Base-by-base conservation (phyloP, 2,113 vertebrate genomes). In the Mirounga angustirostris region DNA sequence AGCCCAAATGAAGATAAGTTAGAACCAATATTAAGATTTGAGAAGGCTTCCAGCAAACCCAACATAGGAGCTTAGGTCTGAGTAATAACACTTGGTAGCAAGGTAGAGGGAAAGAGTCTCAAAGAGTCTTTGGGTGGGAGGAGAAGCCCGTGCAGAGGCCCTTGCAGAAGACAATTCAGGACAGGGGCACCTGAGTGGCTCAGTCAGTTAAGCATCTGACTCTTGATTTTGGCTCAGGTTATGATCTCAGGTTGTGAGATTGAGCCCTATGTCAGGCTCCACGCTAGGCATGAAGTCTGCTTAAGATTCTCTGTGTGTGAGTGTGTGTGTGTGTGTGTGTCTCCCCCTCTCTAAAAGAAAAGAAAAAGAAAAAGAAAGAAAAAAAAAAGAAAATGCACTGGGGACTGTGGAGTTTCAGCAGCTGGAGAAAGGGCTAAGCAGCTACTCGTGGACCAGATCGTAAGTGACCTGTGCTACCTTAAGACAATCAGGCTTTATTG, bases 341-440 rank as follows among this genome's bases (percentile, higher is more conserved):
- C 21, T 24, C 18, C 36, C 65, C 3, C 18, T 69, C n/a, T 69
- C 33, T 19, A 69, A 61, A 26, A 61, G 59, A 69, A 69, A 58
- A 58, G 19, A 56, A 56, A 19, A 56, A n/a, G 33, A 63, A 24
- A 59, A 22, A 21, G 7, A 58, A 58, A 58, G 36, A 12, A 26
- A 18, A n/a, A 16, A 18, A 69, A 69, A 18, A n/a, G 67, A 36
- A 50, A 50, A 30, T 78, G 43, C 26, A 18, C 26, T 26, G 0
- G 1, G 18, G n/a, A 30, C 24, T 33, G 4, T 16, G 12, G 76
- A 52, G 18, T 19, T 43, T 28, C 5, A 12, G 61, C 69, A 33
- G 2, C 74, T 71, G 50, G 10, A 30, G n/a, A 0, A 13, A 24
- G 33, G 71, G 3, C 36, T 0, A 1, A 33, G 19, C 24, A 12